A percentile compares a stretch with the other conserved stretches of the same genome.
These are phyloP conservation scores for Scatophagus argus DNA, from an alignment of 2,113 vertebrate species.

Conservation along the genomic window DNA sequence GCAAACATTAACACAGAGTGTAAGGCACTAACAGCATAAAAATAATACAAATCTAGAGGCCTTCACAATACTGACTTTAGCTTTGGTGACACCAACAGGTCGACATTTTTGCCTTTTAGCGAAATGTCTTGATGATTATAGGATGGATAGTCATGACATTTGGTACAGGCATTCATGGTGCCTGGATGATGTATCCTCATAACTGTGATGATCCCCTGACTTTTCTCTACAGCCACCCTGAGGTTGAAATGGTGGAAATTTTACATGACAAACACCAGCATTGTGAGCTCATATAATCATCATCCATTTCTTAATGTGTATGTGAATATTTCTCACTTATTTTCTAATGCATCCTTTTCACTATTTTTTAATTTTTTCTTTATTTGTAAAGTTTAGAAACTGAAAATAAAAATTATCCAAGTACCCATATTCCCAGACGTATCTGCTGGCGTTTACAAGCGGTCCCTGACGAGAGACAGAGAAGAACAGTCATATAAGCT, in stretches of 20 bases:
- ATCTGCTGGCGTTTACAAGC: constrained; percentile 20
- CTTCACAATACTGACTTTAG: background rate
- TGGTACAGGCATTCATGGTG: background rate
- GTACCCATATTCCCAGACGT: constrained; percentile 25
- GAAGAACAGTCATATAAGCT: constrained; percentile 40
- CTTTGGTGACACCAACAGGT: background rate
- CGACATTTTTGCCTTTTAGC: background rate
- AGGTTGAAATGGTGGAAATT: background rate
- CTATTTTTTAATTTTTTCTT: background rate
- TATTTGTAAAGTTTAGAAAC: constrained; percentile 20
- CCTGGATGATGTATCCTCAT: background rate
- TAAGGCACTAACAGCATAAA: background rate
- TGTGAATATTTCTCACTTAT: background rate
- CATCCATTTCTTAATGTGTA: background rate
- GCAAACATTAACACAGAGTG: constrained; percentile 11
- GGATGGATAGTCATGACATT: background rate
- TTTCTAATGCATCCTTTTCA: background rate
- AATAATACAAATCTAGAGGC: background rate
- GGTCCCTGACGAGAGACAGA: constrained; percentile 51
- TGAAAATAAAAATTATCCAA: constrained; percentile 33
- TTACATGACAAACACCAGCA: background rate
- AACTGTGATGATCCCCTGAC: background rate
- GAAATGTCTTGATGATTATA: background rate
- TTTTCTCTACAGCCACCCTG: background rate
- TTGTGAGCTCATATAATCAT: background rate